phyloP scores from a whole-genome alignment of 2,113 vertebrate species.

The Lontra canadensis region DNA sequence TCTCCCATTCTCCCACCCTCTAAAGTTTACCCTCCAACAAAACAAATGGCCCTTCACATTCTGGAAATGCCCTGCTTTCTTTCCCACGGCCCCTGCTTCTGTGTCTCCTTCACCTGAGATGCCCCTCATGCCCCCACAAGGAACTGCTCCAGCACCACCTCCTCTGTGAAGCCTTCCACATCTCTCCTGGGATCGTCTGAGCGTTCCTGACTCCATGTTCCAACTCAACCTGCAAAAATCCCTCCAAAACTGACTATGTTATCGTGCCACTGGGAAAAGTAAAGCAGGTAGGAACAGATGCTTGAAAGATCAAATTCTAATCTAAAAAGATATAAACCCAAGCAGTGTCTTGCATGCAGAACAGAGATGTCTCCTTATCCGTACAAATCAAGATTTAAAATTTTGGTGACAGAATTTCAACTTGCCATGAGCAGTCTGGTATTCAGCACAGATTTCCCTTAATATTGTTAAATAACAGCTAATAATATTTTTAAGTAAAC shows the following conservation, averaged over 20 bases:
- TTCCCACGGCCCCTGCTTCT: neutral
- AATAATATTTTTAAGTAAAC: constrained; percentile 74
- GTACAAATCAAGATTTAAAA: constrained; percentile 41
- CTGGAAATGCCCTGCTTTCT: neutral
- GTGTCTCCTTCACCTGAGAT: neutral
- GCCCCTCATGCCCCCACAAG: neutral
- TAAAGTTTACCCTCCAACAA: neutral
- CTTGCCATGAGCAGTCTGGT: constrained; percentile 68
- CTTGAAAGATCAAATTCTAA: constrained; percentile 56
- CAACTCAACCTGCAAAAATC: neutral
- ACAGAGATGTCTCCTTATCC: neutral
- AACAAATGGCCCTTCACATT: neutral
- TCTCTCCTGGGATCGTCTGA: neutral
- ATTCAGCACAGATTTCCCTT: constrained; percentile 64
- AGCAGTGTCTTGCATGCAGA: neutral
- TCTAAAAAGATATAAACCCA: constrained; percentile 40
- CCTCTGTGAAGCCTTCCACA: neutral
- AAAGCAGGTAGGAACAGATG: constrained; percentile 8
- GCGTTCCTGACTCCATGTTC: neutral
- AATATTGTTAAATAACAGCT: constrained; percentile 71
- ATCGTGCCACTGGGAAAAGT: neutral
- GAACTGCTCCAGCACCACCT: neutral
- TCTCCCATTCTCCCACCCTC: neutral
- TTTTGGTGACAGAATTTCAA: constrained; percentile 56
- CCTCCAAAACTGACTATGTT: neutral